Conservation (phyloP, 2,888 invertebrate species). For the Dicycla oo region DNA sequence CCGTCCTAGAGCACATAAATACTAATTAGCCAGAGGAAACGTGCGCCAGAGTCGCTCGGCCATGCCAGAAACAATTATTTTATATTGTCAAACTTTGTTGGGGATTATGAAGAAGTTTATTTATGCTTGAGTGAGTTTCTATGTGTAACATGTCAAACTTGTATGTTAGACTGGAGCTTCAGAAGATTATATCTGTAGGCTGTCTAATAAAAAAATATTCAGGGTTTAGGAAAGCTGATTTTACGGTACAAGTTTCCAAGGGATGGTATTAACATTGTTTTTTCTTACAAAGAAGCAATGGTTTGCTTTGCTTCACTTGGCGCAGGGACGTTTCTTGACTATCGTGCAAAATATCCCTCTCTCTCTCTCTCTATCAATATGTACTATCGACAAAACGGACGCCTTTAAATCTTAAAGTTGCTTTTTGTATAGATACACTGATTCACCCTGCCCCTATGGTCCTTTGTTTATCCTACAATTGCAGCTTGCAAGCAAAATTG, state of each 20-base stretch:
- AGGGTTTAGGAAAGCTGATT: background rate
- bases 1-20: constrained; percentile 66
- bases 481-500: too few species aligned
- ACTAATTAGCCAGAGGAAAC: constrained; percentile 76
- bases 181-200: background rate
- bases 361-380: background rate
- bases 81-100: constrained; percentile 58
- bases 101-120: constrained; percentile 39
- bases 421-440: too few species aligned
- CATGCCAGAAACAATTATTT: constrained; percentile 78
- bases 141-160: constrained; percentile 36
- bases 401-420: too few species aligned
- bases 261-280: background rate
- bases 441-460: too few species aligned
- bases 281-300: background rate
- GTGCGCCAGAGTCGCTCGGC: constrained; percentile 59
- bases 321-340: background rate
- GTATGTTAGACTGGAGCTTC: background rate
- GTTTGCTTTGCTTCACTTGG: background rate
- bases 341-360: background rate
- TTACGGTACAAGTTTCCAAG: background rate
- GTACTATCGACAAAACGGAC: too few species aligned
- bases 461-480: too few species aligned
- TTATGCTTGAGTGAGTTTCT: constrained; percentile 23
- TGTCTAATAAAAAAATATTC: background rate